Evolutionary conservation across 2,888 invertebrate genomes (phyloP), one percentile per base, ranked within the genome.

Genomic region (Apoda limacodes): DNA sequence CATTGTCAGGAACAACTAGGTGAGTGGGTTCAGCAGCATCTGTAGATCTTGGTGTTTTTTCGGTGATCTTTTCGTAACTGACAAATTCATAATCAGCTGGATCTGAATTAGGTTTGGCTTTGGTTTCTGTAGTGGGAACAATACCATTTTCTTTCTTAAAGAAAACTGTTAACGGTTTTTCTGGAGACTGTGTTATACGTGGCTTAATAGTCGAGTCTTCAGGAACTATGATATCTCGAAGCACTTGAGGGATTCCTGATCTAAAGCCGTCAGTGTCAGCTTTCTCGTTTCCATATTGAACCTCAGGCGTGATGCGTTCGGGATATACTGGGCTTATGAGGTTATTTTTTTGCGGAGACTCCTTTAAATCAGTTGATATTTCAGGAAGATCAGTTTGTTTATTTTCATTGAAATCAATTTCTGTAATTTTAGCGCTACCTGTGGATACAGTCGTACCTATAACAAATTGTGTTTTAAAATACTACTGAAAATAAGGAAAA

Each of bases 211-310:
- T 78, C 1, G 75, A 62, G 30, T 76, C 71, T 34, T 55, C 55
- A 2, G 51, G 42, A 2, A 53, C 37, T 2, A 43, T 45, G 22
- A 55, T 55, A 10, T 58, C 53, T 6, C 62, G 57, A 7, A 70
- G 30, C 14, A 51, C 29, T 50, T 76, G 78, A 2, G 75, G 54
- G n/a, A n/a, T n/a, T 6, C 5, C 17, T 6, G 57, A 50, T 42
- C 80, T 62, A 10, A 55, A 38, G 25, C 63, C 72, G 9, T 71
- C 68, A 4, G 56, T 40, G 35, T 80, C 81, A 13, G 67, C 71
- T 47, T 65, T 69, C 40, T 81, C 82, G 39, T 82, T 82, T 11
- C 82, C 82, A 35, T 82, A 82, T 50, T 82, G 81, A 2, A 82
- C 78, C 52, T 81, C 81, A n/a, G 75, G 82, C 13, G 67, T 55